Conservation (phyloP, 1,140 invertebrate genomes). For the Drosophila pruinosa region DNA sequence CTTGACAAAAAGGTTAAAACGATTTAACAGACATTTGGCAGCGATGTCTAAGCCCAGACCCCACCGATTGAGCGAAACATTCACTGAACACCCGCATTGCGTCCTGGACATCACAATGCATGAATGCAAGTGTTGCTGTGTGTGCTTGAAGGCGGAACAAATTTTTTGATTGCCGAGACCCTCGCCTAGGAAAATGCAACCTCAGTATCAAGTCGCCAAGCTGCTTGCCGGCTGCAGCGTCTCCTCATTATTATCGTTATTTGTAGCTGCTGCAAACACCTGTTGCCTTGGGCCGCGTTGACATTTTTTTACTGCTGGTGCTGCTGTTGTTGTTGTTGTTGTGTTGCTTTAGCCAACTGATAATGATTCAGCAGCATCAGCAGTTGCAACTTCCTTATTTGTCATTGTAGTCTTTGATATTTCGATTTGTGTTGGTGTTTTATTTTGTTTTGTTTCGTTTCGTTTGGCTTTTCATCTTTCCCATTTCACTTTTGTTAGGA, state of each 20-base stretch:
- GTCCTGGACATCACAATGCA: conserved; percentile 49
- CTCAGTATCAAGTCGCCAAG: conserved; percentile 32
- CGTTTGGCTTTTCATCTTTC: not conserved
- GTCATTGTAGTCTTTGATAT: conserved; percentile 69
- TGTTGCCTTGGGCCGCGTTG: conserved; percentile 58
- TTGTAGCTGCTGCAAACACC: conserved; percentile 51
- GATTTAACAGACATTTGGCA: conserved; percentile 76
- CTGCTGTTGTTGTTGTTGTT: not conserved
- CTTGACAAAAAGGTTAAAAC: conserved; percentile 81
- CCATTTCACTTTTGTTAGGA: conserved; percentile 22
- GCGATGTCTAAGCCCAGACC: conserved; percentile 36
- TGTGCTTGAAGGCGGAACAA: conserved; percentile 67
- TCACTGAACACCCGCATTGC: conserved; percentile 41
- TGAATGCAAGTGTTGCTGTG: not conserved
- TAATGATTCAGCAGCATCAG: conserved; percentile 54
- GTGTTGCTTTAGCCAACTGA: conserved; percentile 22
- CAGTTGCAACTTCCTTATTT: conserved; percentile 72
- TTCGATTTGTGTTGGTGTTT: conserved; percentile 35
- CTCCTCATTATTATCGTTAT: conserved; percentile 39
- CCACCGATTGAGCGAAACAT: conserved; percentile 42
- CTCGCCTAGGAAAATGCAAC: conserved; percentile 57
- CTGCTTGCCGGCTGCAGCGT: conserved; percentile 46
- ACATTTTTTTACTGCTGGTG: too few relatives aligned
- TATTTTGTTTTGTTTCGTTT: conserved; percentile 32
- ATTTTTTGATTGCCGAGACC: conserved; percentile 56